These are phyloP conservation scores for Puffinus mauretanicus DNA, from an alignment of 2,113 vertebrate genomes.

Conservation along the genomic window DNA sequence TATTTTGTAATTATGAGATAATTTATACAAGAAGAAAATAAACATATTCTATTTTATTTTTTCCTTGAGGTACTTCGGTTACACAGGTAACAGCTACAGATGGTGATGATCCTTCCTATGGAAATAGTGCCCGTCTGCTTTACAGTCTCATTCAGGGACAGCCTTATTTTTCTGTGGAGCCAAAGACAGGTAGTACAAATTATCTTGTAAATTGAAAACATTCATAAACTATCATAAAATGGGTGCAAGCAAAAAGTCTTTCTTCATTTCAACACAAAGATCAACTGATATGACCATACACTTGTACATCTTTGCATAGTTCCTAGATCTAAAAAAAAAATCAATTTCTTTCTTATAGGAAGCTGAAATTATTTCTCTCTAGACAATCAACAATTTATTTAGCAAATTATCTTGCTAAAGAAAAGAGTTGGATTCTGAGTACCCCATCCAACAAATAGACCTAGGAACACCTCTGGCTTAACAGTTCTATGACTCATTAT, in stretches of 20 bases:
- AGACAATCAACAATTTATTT: background rate
- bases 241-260: background rate
- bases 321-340: background rate
- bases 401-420: background rate
- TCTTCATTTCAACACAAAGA: background rate
- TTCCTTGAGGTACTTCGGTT: constrained; percentile 85
- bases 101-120: constrained; percentile 84
- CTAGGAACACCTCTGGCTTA: background rate
- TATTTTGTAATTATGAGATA: background rate
- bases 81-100: constrained; percentile 92
- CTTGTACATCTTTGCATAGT: background rate
- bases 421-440: background rate
- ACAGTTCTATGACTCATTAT: accelerated
- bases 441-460: background rate
- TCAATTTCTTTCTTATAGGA: background rate
- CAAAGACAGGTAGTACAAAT: constrained; percentile 85
- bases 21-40: background rate
- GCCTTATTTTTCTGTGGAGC: constrained; percentile 95
- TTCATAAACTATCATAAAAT: background rate
- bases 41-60: background rate
- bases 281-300: background rate
- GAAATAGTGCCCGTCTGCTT: constrained; percentile 87
- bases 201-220: background rate
- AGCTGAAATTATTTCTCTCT: background rate
- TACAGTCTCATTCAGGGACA: constrained; percentile 91